Evolutionary conservation across 2,888 invertebrate species (phyloP).

Genomic region (Alentia gelatinosa): DNA sequence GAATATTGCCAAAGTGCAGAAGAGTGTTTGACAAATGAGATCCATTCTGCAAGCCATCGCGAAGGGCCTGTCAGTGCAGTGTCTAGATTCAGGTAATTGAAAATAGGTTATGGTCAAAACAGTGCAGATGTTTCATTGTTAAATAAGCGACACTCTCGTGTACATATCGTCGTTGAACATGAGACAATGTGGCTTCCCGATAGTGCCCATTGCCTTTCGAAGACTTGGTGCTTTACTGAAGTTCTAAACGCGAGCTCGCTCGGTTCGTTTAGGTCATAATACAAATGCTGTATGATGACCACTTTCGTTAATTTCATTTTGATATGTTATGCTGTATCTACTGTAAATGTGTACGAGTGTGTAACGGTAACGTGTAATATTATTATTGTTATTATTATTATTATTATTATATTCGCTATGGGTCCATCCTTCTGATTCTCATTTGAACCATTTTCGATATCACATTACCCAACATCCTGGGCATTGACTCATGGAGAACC

Average conservation of each 20-base stretch:
- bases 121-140: not conserved
- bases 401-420: not conserved
- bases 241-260: not conserved
- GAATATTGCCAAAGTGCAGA: not conserved
- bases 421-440: constrained; percentile 41
- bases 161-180: constrained; percentile 37
- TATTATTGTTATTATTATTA: too few species aligned
- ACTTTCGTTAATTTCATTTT: not conserved
- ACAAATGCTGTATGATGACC: not conserved
- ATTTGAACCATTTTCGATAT: not conserved
- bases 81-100: too few species aligned
- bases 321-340: not conserved
- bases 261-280: not conserved
- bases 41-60: too few species aligned
- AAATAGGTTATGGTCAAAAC: too few species aligned
- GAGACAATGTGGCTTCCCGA: not conserved
- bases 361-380: not conserved
- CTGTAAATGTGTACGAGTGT: not conserved
- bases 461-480: not conserved
- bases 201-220: constrained; percentile 45
- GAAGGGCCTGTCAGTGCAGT: too few species aligned
- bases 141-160: not conserved
- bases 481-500: not conserved
- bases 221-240: constrained; percentile 47
- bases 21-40: too few species aligned